These are phyloP conservation scores for Vulpes vulpes DNA, from an alignment of 2,113 vertebrate genomes.

Conservation along the genomic window DNA sequence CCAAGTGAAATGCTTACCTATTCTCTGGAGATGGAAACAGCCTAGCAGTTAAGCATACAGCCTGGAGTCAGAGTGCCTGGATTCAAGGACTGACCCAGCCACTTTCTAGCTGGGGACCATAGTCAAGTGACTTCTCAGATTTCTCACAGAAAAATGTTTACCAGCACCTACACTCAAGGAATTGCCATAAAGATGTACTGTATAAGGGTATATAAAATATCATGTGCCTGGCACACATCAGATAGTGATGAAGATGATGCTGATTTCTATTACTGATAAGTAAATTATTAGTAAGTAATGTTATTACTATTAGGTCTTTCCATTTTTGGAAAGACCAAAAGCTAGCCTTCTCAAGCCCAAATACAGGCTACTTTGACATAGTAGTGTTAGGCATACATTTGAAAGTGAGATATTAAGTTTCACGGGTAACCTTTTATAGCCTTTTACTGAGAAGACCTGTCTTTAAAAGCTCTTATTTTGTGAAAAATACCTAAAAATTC, in stretches of 20 bases:
- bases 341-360: constrained; percentile 7
- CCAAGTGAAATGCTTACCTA: constrained; percentile 49
- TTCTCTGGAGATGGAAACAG: neutral
- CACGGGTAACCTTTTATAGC: constrained; percentile 6
- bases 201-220: constrained; percentile 40
- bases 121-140: constrained; percentile 55
- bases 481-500: constrained; percentile 53
- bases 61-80: neutral
- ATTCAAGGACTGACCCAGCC: constrained; percentile 13
- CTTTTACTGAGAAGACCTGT: constrained; percentile 51
- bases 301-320: constrained; percentile 46
- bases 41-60: neutral
- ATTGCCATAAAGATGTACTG: constrained; percentile 13
- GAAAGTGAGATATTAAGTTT: constrained; percentile 24
- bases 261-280: constrained; percentile 34
- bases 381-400: constrained; percentile 24
- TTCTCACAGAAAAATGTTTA: constrained; percentile 67
- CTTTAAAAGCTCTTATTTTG: constrained; percentile 27
- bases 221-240: neutral
- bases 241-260: constrained; percentile 43
- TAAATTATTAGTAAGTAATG: constrained; percentile 38
- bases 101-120: constrained; percentile 36
- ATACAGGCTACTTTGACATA: neutral
- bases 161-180: constrained; percentile 42
- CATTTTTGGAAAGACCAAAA: neutral